Evolutionary conservation across 2,888 invertebrate species (phyloP).

Genomic region (Cryptus viduatorius): DNA sequence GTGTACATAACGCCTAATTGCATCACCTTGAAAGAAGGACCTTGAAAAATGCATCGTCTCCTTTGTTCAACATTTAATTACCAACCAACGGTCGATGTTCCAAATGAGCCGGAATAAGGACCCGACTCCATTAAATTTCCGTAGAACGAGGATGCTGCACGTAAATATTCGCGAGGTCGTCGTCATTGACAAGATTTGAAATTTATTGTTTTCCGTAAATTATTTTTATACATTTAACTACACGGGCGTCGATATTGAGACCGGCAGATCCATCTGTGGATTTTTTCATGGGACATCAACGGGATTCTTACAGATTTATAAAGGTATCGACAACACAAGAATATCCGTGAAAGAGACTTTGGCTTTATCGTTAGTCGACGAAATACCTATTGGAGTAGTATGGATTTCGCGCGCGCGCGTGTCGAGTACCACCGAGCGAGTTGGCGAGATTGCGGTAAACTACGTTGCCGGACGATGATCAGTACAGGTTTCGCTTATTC

Average conservation of each 20-base stretch:
- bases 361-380: too few species aligned
- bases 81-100: slow-evolving; percentile 8
- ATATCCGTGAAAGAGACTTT: too few species aligned
- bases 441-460: too few species aligned
- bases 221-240: too few species aligned
- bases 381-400: too few species aligned
- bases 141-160: not conserved
- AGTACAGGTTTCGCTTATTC: too few species aligned
- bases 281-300: not conserved
- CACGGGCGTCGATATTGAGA: not conserved
- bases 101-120: slow-evolving; percentile 18
- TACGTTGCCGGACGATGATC: too few species aligned
- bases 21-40: slow-evolving; percentile 56
- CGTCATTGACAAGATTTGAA: not conserved
- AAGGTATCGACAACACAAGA: slow-evolving; percentile 6
- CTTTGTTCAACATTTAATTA: slow-evolving; percentile 54
- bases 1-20: slow-evolving; percentile 61
- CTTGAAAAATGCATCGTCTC: slow-evolving; percentile 51
- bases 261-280: slow-evolving; percentile 35
- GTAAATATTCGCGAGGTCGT: slow-evolving; percentile 26
- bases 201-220: too few species aligned
- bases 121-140: slow-evolving; percentile 7
- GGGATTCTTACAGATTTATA: not conserved
- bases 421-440: too few species aligned
- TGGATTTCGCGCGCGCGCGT: too few species aligned